A percentile compares a stretch with the other conserved stretches of the same genome.
phyloP scores from a whole-genome alignment of 2,113 vertebrate species.

The Ovis canadensis region DNA sequence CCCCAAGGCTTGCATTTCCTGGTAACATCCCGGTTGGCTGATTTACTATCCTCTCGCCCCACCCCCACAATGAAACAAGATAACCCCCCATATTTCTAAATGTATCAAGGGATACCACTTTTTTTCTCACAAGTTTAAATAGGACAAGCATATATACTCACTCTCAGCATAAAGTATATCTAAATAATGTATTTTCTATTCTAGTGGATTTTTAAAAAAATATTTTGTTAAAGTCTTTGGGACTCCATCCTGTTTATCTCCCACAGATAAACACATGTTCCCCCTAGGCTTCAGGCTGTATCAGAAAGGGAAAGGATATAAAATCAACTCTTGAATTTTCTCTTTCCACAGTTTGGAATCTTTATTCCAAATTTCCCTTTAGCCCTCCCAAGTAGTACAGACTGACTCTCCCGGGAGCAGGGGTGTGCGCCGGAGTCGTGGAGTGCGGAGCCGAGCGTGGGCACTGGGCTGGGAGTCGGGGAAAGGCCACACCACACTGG shows the following conservation, averaged over 20 bases:
- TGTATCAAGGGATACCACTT: constrained; percentile 80
- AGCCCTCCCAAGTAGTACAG: constrained; percentile 67
- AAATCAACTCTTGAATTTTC: constrained; percentile 73
- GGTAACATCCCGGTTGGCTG: constrained; percentile 55
- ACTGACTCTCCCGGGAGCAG: constrained; percentile 62
- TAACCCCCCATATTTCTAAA: constrained; percentile 74
- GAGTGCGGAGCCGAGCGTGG: constrained; percentile 56
- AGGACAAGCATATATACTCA: constrained; percentile 86
- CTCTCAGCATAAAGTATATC: constrained; percentile 86
- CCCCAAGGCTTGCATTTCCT: constrained; percentile 76
- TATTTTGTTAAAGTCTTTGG: constrained; percentile 86
- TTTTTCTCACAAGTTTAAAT: constrained; percentile 82
- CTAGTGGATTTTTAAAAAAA: constrained; percentile 86
- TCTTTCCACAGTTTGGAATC: constrained; percentile 71
- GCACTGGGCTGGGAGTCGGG: constrained; percentile 46
- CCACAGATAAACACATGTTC: constrained; percentile 78
- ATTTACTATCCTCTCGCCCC: constrained; percentile 44
- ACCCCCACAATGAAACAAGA: constrained; percentile 74
- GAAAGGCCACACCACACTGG: constrained; percentile 77
- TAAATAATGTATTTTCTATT: constrained; percentile 87
- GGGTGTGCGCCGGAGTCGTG: constrained; percentile 22
- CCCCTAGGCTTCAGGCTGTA: constrained; percentile 75
- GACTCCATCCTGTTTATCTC: constrained; percentile 83
- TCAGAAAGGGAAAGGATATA: constrained; percentile 76
- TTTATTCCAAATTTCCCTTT: constrained; percentile 72